These are phyloP conservation scores for Eurystomus glaucurus DNA, from an alignment of 2,797 vertebrate species.

Conservation along the genomic window DNA sequence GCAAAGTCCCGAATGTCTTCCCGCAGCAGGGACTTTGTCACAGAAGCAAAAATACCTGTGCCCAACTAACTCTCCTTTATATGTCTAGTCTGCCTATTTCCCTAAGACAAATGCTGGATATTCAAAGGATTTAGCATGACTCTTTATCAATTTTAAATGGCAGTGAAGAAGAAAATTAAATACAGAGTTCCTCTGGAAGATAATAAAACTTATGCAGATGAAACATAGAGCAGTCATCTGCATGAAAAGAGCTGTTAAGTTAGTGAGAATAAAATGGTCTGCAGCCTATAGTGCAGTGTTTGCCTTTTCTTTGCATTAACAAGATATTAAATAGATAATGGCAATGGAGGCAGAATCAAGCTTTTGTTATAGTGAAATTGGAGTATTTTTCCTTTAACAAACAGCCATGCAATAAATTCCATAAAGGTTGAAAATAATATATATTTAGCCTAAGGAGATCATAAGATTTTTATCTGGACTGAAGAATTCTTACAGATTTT, in stretches of 20 bases:
- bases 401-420: background rate
- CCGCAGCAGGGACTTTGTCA: background rate
- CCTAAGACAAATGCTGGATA: background rate
- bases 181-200: constrained; percentile 44
- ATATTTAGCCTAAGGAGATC: background rate
- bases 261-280: constrained; percentile 21
- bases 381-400: background rate
- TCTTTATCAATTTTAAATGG: constrained; percentile 35
- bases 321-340: background rate
- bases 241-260: constrained; percentile 51
- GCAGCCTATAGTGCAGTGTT: background rate
- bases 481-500: background rate
- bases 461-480: background rate
- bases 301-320: background rate
- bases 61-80: background rate
- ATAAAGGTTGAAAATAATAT: background rate
- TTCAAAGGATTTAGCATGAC: constrained; percentile 2
- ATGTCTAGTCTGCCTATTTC: background rate
- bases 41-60: background rate
- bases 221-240: constrained; percentile 28
- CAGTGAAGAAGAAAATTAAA: constrained; percentile 68
- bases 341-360: background rate
- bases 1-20: background rate
- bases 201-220: constrained; percentile 59
- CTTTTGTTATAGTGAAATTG: background rate